Evolutionary conservation across 2,888 invertebrate species (phyloP).

Genomic region (Ornithoptera alexandrae): DNA sequence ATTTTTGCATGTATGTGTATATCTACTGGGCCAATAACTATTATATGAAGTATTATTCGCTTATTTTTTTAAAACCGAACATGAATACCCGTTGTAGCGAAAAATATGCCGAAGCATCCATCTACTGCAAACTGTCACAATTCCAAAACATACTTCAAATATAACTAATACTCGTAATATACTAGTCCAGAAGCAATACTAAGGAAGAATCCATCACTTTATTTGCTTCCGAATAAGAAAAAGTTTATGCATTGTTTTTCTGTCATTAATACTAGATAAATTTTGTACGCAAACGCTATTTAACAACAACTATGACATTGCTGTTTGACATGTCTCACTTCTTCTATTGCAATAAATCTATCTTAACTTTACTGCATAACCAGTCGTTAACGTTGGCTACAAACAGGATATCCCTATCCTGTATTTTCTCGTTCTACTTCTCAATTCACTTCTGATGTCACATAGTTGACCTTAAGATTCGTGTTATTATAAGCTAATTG

Average conservation of each 20-base stretch:
- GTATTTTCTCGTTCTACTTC: background rate
- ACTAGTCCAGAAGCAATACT: conserved; percentile 3
- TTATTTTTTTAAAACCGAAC: background rate
- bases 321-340: background rate
- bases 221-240: background rate
- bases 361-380: background rate
- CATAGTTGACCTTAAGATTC: background rate
- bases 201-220: conserved; percentile 1
- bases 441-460: background rate
- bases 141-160: background rate
- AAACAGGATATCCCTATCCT: background rate
- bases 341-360: background rate
- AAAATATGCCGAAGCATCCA: background rate
- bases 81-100: background rate
- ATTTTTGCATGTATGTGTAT: no score
- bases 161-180: no score
- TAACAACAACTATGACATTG: background rate
- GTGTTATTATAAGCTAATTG: background rate
- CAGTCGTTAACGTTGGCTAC: background rate
- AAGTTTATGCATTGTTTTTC: background rate
- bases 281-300: background rate
- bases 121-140: conserved; percentile 5
- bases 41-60: background rate
- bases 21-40: background rate
- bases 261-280: background rate